Percentiles rank a stretch among this genome's conserved stretches.
Evolutionary conservation across 1,140 invertebrate species (phyloP).

Genomic region (Polypedilum pembai): DNA sequence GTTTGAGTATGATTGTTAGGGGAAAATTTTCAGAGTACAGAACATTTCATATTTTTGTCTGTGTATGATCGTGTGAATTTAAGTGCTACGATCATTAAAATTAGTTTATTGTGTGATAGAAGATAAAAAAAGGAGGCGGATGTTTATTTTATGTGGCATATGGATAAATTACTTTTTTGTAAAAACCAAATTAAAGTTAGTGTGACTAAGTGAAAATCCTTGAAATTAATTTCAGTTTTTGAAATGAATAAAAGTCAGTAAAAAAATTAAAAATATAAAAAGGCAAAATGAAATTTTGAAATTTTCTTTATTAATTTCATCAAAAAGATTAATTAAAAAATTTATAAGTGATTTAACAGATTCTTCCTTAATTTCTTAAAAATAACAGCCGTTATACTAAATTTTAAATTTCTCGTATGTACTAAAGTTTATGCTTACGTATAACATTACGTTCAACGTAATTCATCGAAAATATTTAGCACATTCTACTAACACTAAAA

Average conservation of each 20-base stretch:
- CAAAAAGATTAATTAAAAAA: too few relatives aligned
- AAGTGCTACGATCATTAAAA: background rate
- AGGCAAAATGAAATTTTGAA: too few relatives aligned
- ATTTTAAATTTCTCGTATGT: background rate
- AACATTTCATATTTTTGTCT: background rate
- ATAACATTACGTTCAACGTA: background rate
- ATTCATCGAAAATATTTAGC: constrained; percentile 1
- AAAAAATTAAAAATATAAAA: too few relatives aligned
- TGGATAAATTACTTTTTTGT: background rate
- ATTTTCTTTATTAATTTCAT: too few relatives aligned
- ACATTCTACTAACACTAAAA: background rate
- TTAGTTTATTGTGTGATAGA: background rate
- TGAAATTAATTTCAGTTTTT: too few relatives aligned
- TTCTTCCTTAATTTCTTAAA: too few relatives aligned
- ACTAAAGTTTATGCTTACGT: background rate
- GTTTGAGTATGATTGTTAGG: background rate
- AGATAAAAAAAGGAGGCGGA: background rate
- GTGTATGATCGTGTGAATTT: constrained; percentile 6
- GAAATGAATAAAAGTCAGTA: too few relatives aligned
- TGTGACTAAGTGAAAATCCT: background rate
- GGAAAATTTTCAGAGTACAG: background rate
- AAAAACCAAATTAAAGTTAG: too few relatives aligned
- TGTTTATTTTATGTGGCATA: background rate
- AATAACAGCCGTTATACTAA: background rate
- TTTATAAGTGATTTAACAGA: too few relatives aligned